Percentiles rank a stretch among this genome's conserved stretches.
These are phyloP conservation scores for Aegotheles bennettii DNA, from an alignment of 2,113 vertebrate species.

Conservation along the genomic window DNA sequence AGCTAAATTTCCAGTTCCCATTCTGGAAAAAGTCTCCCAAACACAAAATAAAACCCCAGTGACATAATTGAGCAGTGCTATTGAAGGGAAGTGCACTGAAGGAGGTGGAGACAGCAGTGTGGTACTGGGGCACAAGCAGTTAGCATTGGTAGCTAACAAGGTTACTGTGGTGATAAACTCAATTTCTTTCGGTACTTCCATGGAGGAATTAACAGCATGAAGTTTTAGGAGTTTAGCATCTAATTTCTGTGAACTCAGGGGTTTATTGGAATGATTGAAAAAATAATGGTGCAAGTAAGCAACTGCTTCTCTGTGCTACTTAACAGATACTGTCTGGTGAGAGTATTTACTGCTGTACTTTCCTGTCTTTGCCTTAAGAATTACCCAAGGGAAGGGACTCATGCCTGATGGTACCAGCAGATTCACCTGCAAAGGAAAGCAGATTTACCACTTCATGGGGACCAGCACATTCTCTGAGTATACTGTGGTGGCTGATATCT, in stretches of 20 bases:
- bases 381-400: conserved; percentile 80
- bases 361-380: conserved; percentile 51
- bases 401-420: conserved; percentile 90
- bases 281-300: background rate
- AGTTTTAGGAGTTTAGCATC: background rate
- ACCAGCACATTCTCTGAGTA: conserved; percentile 84
- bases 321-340: background rate
- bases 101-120: background rate
- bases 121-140: background rate
- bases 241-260: background rate
- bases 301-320: background rate
- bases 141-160: background rate
- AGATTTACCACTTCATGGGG: conserved; percentile 81
- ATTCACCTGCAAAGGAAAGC: conserved; percentile 80
- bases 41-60: background rate
- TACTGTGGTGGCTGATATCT: conserved; percentile 81
- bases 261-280: background rate
- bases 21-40: background rate
- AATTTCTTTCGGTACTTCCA: background rate
- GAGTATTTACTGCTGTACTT: background rate
- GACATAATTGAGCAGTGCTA: background rate
- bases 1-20: background rate
- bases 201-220: background rate
- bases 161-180: background rate
- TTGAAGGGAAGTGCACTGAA: background rate